Percentiles rank a stretch among this genome's conserved stretches.
Conservation (phyloP, 1,140 invertebrate species). For the Drosophila rhopaloa region DNA sequence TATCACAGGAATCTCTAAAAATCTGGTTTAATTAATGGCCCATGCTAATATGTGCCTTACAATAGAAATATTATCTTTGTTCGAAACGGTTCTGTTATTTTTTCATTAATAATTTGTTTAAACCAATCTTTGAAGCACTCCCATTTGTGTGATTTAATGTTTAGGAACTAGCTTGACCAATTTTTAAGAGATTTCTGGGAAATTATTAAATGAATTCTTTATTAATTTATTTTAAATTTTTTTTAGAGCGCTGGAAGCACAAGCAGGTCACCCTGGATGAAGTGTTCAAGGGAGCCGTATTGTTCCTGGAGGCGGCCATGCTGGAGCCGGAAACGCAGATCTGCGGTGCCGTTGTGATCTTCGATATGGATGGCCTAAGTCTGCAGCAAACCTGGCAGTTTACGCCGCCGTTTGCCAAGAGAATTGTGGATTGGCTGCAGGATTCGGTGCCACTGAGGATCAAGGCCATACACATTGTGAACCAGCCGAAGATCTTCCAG, state of each 20-base stretch:
- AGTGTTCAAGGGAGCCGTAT: constrained; percentile 92
- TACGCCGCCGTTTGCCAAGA: constrained; percentile 92
- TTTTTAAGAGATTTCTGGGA: no score
- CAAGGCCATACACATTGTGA: constrained; percentile 94
- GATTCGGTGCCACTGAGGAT: constrained; percentile 92
- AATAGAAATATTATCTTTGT: no score
- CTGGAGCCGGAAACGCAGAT: constrained; percentile 91
- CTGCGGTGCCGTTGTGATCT: constrained; percentile 90
- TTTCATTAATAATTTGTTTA: no score
- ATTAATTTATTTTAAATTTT: neutral
- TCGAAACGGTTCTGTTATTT: no score
- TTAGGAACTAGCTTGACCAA: no score
- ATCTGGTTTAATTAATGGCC: no score
- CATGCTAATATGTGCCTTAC: no score
- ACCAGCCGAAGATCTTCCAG: constrained; percentile 95
- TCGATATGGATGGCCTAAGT: constrained; percentile 93
- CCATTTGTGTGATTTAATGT: neutral
- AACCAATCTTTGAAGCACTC: no score
- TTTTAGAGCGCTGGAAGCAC: constrained; percentile 92
- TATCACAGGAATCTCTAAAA: neutral
- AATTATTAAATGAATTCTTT: neutral
- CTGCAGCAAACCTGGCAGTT: constrained; percentile 93
- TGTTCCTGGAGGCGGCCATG: constrained; percentile 92
- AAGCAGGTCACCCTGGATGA: constrained; percentile 91
- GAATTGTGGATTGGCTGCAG: constrained; percentile 92